A percentile compares a stretch with the other conserved stretches of the same genome.
Conservation (phyloP, 2,113 vertebrate genomes). For the Chaetodon trifascialis region DNA sequence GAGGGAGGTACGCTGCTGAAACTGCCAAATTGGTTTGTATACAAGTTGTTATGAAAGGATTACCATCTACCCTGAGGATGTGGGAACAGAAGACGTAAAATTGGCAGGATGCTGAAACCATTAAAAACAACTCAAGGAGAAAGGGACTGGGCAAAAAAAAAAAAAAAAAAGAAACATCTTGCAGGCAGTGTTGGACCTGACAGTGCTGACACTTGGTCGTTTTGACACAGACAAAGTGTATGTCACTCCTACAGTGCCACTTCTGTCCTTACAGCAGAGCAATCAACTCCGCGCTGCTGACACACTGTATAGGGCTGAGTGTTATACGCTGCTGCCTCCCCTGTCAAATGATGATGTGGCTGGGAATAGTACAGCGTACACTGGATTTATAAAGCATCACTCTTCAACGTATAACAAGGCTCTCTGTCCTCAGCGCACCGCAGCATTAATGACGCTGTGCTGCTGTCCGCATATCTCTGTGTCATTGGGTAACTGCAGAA, state of each 20-base stretch:
- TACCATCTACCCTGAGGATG: constrained; percentile 78
- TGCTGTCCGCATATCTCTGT: constrained; percentile 36
- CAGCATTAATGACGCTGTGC: constrained; percentile 38
- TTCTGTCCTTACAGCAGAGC: constrained; percentile 52
- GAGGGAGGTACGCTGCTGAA: constrained; percentile 73
- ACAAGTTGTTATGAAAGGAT: constrained; percentile 80
- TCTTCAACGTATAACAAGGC: constrained; percentile 60
- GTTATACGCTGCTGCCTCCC: constrained; percentile 34
- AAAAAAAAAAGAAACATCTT: constrained; percentile 9
- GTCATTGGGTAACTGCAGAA: constrained; percentile 53
- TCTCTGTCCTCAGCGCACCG: constrained; percentile 22
- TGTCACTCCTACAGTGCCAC: constrained; percentile 36
- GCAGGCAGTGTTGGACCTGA: constrained; percentile 44
- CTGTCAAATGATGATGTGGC: constrained; percentile 68
- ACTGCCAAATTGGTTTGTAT: constrained; percentile 80
- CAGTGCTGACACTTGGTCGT: constrained; percentile 58
- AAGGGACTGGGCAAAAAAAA: constrained; percentile 42
- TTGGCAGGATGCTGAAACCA: constrained; percentile 69
- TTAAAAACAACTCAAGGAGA: constrained; percentile 47
- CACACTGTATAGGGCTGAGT: constrained; percentile 37
- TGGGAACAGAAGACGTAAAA: constrained; percentile 71
- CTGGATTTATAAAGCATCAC: constrained; percentile 46
- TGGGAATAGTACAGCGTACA: constrained; percentile 32
- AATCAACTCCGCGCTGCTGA: constrained; percentile 63
- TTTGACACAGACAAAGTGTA: constrained; percentile 67